A percentile compares a stretch with the other conserved stretches of the same genome.
These are phyloP conservation scores for Trachelus tabidus DNA, from an alignment of 2,888 invertebrate species.

Conservation along the genomic window DNA sequence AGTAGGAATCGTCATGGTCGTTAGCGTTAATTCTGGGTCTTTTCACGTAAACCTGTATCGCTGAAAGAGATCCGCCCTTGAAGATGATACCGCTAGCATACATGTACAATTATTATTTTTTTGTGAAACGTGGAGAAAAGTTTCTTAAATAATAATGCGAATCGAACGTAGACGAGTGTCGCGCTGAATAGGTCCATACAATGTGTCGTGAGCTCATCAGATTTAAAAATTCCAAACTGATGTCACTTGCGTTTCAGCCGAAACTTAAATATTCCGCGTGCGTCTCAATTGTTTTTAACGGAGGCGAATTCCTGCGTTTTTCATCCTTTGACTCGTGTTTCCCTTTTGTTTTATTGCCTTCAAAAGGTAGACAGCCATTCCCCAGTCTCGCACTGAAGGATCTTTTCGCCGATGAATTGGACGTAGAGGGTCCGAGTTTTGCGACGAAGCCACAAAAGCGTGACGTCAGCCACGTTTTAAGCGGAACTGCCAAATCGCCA, in stretches of 20 bases:
- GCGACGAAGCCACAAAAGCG: slow-evolving; percentile 31
- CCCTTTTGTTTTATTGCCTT: neutral
- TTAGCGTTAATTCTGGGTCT: neutral
- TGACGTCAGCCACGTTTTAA: slow-evolving; percentile 22
- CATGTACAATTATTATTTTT: neutral
- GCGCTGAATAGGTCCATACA: neutral
- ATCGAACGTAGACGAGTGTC: neutral
- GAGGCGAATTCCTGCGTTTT: neutral
- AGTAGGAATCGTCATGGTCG: neutral
- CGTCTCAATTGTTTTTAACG: neutral
- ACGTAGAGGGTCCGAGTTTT: slow-evolving; percentile 5
- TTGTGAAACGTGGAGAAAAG: neutral
- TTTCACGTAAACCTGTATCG: neutral
- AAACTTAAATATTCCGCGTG: neutral
- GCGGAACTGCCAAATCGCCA: slow-evolving; percentile 24
- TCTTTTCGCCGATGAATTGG: slow-evolving; percentile 21
- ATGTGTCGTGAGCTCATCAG: neutral
- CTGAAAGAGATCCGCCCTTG: neutral
- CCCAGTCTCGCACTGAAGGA: slow-evolving; percentile 21
- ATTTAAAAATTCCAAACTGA: neutral
- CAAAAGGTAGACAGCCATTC: slow-evolving; percentile 26
- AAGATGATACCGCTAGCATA: neutral
- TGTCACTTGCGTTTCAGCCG: neutral
- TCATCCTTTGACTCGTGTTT: neutral
- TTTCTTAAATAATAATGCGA: neutral